Evolutionary conservation across 2,113 vertebrate species (phyloP), one percentile per base, ranked within the genome.

Genomic region (Corvus hawaiiensis): DNA sequence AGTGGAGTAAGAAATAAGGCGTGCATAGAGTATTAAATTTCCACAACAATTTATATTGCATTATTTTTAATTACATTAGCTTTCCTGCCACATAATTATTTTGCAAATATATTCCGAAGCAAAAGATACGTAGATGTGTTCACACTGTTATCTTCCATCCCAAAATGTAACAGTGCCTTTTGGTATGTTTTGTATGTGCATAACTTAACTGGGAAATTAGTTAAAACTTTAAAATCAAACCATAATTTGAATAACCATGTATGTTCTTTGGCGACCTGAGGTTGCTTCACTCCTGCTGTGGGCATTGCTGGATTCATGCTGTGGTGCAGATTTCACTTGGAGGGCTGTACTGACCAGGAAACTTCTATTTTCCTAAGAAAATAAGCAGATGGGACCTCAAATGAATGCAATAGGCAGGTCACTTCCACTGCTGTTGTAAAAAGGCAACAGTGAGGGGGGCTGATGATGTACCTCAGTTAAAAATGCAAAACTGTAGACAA

Each of bases 41-140:
- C 23, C 77, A 27, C 56, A 55, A 46, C 54, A 11, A 56, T 92
- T 95, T 62, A 28, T 82, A 51, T 82, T 77, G 35, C 48, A 54
- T 88, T 95, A 61, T 92, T 95, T 90, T 94, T 90, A 93, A 95
- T 97, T 96, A 61, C 46, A 51, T 95, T 92, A 41, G 32, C 28
- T 96, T 95, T 91, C 89, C 61, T 89, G 83, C 80, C 83, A 81
- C 2, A 0, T 78, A 91, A 90, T 93, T 84, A 69, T 66, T 74
- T 87, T 88, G 79, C 54, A 90, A 26, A 90, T 88, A 39, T 69
- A 69, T 91, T 95, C 73, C 48, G 24, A 63, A 78, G 56, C 63
- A 35, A 83, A 94, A 92, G 74, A 76, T 41, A 58, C 8, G 54
- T 43, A 30, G 66, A 82, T 95, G 55, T 88, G 54, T 89, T 95